These are phyloP conservation scores for Catharus bicknelli DNA, from an alignment of 2,113 vertebrate genomes.

Conservation along the genomic window DNA sequence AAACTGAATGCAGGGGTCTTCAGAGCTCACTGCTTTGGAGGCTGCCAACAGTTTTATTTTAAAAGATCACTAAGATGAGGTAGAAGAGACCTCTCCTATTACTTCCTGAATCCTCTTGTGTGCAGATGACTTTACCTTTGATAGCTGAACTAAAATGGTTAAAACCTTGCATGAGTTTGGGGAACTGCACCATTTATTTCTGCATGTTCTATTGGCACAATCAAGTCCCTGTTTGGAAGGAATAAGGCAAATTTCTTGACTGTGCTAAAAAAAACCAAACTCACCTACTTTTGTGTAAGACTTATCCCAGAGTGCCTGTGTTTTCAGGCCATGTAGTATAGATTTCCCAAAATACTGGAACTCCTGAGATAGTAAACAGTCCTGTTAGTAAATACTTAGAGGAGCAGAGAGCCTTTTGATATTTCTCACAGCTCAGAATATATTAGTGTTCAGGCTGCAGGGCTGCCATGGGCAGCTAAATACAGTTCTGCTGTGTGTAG, in stretches of 20 bases:
- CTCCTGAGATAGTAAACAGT: not conserved
- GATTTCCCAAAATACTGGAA: not conserved
- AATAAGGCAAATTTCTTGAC: not conserved
- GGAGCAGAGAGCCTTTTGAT: not conserved
- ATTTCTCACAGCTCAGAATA: not conserved
- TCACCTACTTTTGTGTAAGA: fast-evolving
- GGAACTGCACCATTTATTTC: not conserved
- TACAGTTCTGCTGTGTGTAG: no score
- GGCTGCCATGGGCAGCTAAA: fast-evolving
- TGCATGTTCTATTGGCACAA: not conserved
- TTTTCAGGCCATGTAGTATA: not conserved
- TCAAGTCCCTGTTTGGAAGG: not conserved
- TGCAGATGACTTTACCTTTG: not conserved
- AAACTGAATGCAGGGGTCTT: not conserved
- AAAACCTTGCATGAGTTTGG: not conserved
- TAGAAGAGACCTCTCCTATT: not conserved
- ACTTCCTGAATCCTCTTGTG: not conserved
- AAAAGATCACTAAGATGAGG: not conserved
- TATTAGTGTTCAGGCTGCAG: not conserved
- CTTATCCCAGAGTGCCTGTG: not conserved
- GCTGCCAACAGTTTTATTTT: not conserved
- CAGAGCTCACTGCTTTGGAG: not conserved
- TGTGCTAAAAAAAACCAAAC: fast-evolving
- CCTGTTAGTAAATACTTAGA: not conserved
- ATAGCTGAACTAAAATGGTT: not conserved